These are phyloP conservation scores for Trichechus manatus DNA, from an alignment of 2,113 vertebrate species.

Conservation along the genomic window DNA sequence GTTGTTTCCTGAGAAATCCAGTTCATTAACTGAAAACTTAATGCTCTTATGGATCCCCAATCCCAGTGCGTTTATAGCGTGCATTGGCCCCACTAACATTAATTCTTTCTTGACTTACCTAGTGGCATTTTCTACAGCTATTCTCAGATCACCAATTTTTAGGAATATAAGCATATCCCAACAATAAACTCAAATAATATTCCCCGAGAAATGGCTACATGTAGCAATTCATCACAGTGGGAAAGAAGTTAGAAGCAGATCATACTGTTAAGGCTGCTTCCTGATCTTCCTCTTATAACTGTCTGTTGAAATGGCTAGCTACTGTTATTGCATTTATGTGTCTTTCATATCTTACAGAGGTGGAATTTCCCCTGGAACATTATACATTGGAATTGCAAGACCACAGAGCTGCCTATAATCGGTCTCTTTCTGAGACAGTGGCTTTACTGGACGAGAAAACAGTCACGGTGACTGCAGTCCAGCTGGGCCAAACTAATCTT, in stretches of 20 bases:
- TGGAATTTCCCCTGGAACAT: conserved; percentile 82
- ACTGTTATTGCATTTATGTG: not conserved
- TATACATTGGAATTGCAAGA: conserved; percentile 75
- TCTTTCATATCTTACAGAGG: conserved; percentile 78
- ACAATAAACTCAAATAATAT: not conserved
- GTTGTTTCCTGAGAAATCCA: conserved; percentile 39
- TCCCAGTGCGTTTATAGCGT: not conserved
- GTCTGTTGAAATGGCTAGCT: not conserved
- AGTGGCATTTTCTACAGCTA: not conserved
- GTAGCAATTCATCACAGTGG: not conserved
- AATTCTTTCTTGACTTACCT: not conserved
- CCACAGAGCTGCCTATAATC: not conserved
- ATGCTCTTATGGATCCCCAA: not conserved
- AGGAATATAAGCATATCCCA: not conserved
- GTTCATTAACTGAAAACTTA: conserved; percentile 11
- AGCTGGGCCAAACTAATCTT: conserved; percentile 81
- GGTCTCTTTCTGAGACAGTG: conserved; percentile 62
- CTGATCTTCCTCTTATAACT: not conserved
- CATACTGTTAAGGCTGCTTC: not conserved
- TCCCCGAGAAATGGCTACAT: not conserved
- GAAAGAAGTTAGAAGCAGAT: not conserved
- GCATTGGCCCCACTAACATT: not conserved
- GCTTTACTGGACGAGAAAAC: conserved; percentile 78
- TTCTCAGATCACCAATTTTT: not conserved
- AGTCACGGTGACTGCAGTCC: conserved; percentile 79